phyloP scores from a whole-genome alignment of 2,113 vertebrate genomes.

The Scolopax mira region DNA sequence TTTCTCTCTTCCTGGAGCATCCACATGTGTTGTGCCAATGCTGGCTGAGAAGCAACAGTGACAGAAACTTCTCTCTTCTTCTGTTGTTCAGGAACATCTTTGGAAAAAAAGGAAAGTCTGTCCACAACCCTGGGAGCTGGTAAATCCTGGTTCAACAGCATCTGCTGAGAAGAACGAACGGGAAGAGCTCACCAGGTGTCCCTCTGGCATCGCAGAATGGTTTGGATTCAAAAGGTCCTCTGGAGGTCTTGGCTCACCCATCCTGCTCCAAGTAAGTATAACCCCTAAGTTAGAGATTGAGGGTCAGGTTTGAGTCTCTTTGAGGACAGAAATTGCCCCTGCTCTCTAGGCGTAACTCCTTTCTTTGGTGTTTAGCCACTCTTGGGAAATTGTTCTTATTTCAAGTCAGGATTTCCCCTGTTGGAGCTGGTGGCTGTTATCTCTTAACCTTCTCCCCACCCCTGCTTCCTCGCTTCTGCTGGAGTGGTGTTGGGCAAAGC shows the following conservation, averaged over 20 bases:
- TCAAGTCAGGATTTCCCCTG: neutral
- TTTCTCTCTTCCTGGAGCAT: neutral
- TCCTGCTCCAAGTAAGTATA: neutral
- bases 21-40: accelerated
- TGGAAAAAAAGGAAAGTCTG: neutral
- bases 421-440: neutral
- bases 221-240: accelerated
- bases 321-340: neutral
- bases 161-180: accelerated
- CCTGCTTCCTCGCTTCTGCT: neutral
- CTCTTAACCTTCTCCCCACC: neutral
- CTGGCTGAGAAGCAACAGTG: neutral
- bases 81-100: neutral
- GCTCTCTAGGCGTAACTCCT: neutral
- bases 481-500: accelerated
- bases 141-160: neutral
- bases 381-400: neutral
- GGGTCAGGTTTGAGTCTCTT: neutral
- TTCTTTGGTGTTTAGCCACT: neutral
- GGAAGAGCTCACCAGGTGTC: neutral
- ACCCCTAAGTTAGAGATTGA: neutral
- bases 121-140: neutral
- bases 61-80: neutral
- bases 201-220: neutral
- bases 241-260: neutral